Evolutionary conservation across 1,140 invertebrate genomes (phyloP), one percentile per base, ranked within the genome.

Genomic region (Drosophila sp.): DNA sequence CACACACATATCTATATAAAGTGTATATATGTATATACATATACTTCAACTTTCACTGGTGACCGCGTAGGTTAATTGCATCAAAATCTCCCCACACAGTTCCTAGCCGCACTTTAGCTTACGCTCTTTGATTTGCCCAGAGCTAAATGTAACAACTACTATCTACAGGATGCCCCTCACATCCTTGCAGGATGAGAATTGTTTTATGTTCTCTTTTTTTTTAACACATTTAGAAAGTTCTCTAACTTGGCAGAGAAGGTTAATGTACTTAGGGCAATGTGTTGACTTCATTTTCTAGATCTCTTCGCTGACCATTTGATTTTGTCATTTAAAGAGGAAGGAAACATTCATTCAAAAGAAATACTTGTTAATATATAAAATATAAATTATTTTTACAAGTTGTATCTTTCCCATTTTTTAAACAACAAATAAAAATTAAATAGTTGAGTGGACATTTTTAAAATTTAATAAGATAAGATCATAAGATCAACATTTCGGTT

Each of bases 21-120:
- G 17, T 17, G 17, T 17, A 17, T 17, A 17, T 17, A 17, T 17
- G 17, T 17, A 17, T 38, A 0, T 38, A 38, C 23, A 63, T 60
- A 55, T 35, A 47, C 35, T 27, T 50, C n/a, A 56, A 33, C 40
- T 41, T 38, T 40, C 40, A 77, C 74, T 66, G 74, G 47, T 77
- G 74, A 77, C 75, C 75, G 68, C 62, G 74, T 61, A 17, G 75
- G 74, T 77, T 78, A 78, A 78, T 78, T 78, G 75, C 74, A 78
- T 78, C 75, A 78, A 78, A 78, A 77, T 71, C 74, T 38, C 35
- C 11, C 30, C 71, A 32, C 23, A 38, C 75, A 70, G 72, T 64
- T 76, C 30, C 10, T 27, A 11, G 4, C n/a, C 7, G n/a, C 40
- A 54, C 58, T 65, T 65, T n/a, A 17, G 7, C 55, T 40, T 76